Base-by-base conservation (phyloP, 1,140 invertebrate genomes). In the Drosophila lini region DNA sequence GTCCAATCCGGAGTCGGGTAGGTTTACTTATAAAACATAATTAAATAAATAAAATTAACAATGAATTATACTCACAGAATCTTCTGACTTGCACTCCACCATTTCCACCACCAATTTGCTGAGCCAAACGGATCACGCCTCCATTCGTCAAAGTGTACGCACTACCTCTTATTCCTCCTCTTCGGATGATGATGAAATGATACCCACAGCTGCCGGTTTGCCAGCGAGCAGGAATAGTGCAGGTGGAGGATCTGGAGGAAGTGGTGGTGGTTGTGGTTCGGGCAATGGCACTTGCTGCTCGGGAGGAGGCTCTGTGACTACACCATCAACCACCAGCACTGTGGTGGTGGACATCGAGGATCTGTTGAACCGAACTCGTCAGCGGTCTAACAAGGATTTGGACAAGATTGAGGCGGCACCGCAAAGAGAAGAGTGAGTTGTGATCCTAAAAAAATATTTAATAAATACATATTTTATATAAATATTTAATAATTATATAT, bases 261-360 rank as follows among this genome's bases (percentile, higher is more conserved):
- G n/a, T 32, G 16, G 41, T 3, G 42, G 42, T 0, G 92, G 91
- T 62, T 92, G 90, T 16, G 78, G 81, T 31, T 65, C 78, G 8
- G 79, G 67, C 38, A 83, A 57, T 63, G 85, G 63, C 57, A 91
- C 75, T 48, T 78, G 90, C 70, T 91, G 92, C 50, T 79, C 92
- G 19, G 75, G 69, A 3, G 73, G 53, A 0, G 55, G 34, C 0
- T 15, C 59, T 0, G 80, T 73, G 2, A 78, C 70, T 1, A 85
- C 74, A 4, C 81, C 86, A 6, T 80, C 86, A 6, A 93, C 86
- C 6, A 71, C 76, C 31, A 90, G 92, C 42, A 93, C 93, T 65
- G 93, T 92, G 11, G 88, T 95, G 5, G 93, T 94, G 5, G 96
- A 96, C 81, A 96, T 96, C 22, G 96, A 96, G 92, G 96, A 97